Percentiles rank a stretch among this genome's conserved stretches.
phyloP scores from a whole-genome alignment of 1,140 invertebrate genomes.

The Macrotrachela quadricornifera region DNA sequence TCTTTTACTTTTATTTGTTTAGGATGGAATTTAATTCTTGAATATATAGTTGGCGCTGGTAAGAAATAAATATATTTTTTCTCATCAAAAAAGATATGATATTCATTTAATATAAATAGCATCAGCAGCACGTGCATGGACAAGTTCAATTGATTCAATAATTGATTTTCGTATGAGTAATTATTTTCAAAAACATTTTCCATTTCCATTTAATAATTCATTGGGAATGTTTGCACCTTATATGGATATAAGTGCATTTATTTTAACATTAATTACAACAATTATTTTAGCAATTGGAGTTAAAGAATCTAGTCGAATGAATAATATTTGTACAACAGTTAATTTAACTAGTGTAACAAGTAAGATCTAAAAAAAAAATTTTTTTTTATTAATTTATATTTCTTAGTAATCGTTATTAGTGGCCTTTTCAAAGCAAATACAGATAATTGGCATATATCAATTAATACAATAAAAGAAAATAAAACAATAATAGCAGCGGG shows the following conservation, averaged over 20 bases:
- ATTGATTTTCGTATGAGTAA: constrained; percentile 8
- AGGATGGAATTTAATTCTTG: constrained; percentile 71
- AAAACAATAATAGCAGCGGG: constrained; percentile 11
- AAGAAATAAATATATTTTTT: no score
- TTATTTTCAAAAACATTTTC: no score
- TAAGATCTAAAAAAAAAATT: no score
- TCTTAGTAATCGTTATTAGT: no score
- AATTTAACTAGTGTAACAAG: constrained; percentile 56
- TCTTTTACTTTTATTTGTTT: constrained; percentile 20
- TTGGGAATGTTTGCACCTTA: constrained; percentile 35
- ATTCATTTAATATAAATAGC: no score
- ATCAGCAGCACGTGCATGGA: background rate
- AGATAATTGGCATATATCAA: no score
- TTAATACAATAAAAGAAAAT: background rate
- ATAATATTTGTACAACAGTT: constrained; percentile 66
- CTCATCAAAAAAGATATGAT: no score
- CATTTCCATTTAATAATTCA: no score
- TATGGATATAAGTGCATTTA: constrained; percentile 55
- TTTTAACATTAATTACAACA: constrained; percentile 11
- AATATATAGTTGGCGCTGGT: constrained; percentile 53
- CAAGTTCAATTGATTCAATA: background rate
- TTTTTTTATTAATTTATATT: background rate
- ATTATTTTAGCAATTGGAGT: constrained; percentile 56
- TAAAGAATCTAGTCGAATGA: constrained; percentile 63
- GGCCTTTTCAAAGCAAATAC: no score